Evolutionary conservation across 2,888 invertebrate species (phyloP), one percentile per base, ranked within the genome.

Genomic region (Macrostomum cliftonense): DNA sequence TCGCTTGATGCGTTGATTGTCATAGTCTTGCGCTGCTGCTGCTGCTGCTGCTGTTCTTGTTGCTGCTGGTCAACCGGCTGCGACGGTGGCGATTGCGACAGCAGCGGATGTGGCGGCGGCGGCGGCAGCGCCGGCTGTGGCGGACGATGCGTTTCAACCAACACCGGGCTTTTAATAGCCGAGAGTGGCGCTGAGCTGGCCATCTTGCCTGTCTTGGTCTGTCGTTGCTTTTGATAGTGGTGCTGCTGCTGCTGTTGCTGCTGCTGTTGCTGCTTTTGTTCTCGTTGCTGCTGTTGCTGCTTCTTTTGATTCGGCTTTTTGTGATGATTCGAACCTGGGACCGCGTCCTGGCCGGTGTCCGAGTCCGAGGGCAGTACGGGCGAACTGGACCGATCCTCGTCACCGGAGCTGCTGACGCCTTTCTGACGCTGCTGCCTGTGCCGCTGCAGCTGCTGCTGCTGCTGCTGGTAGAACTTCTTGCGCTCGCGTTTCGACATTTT

Each of bases 361-460:
- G 89, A 88, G 63, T 91, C 89, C 0, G 89, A 89, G 60, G 89
- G 89, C 64, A 89, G 91, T 0, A 86, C 86, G 79, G 71, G 73
- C 51, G 88, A 88, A 61, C 88, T 88, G 0, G 88, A 88, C 40
- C 88, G 75, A 59, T 84, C 83, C 80, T 39, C 66, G 14, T 64
- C 78, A 74, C 56, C 17, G 20, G 19, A 14, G 42, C 50, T 38
- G 39, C 40, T 37, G 44, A 39, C 39, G 53, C 54, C n/a, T 42
- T 9, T 4, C 28, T 28, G 28, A 4, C 0, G 77, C 76, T 14
- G 53, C 49, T 16, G 57, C 56, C 5, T 53, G 52, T 36, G 49
- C 12, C 2, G 52, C 54, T 19, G 42, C 37, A 40, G 47, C 38
- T 37, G 49, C 12, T 14, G 36, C 13, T 28, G 40, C 12, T 43